Evolutionary conservation across 2,888 invertebrate species (phyloP).

Genomic region (Synergus japonicus): DNA sequence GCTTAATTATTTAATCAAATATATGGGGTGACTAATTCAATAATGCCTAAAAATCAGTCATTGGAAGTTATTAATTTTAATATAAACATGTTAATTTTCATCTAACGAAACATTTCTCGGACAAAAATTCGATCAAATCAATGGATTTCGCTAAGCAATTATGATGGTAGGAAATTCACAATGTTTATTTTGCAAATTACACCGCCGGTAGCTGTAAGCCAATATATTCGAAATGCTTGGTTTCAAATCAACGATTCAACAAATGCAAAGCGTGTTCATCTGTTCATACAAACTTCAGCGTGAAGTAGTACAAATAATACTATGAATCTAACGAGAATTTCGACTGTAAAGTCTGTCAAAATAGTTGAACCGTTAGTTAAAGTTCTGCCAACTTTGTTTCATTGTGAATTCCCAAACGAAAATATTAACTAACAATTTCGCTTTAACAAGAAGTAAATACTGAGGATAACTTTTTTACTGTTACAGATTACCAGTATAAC

Average conservation of each 20-base stretch:
- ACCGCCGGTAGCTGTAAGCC: neutral
- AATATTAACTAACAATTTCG: no score
- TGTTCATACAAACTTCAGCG: neutral
- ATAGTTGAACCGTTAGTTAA: neutral
- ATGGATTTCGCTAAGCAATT: neutral
- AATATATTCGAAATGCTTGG: neutral
- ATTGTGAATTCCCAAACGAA: neutral
- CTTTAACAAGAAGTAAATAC: neutral
- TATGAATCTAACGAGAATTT: neutral
- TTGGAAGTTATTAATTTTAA: neutral
- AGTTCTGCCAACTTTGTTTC: neutral
- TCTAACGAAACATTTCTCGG: neutral
- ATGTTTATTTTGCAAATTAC: neutral
- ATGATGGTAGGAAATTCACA: neutral
- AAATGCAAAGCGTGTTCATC: neutral
- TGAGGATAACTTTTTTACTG: neutral
- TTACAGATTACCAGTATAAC: slow-evolving; percentile 35
- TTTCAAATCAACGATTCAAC: neutral
- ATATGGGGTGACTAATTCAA: neutral
- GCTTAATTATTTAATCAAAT: neutral
- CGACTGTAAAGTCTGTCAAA: neutral
- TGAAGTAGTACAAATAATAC: neutral
- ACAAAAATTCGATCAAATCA: neutral
- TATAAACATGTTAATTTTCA: neutral
- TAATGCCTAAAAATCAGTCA: neutral